These are phyloP conservation scores for Coelinius sp. DNA, from an alignment of 2,888 invertebrate genomes.

Conservation along the genomic window DNA sequence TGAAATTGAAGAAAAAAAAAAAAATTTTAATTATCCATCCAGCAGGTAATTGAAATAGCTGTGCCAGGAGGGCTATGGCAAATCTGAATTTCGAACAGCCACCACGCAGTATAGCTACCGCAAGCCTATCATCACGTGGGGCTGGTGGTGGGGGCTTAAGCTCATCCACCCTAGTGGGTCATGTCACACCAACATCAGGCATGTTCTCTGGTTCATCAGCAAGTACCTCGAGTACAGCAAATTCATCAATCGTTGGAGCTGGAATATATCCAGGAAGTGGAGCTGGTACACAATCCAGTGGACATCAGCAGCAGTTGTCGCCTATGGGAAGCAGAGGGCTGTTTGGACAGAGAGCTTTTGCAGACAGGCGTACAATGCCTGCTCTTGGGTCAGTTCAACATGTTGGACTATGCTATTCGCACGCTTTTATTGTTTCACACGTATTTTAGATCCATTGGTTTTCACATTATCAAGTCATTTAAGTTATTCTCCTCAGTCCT, in stretches of 20 bases:
- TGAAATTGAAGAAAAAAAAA: conserved; percentile 22
- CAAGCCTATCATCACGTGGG: conserved; percentile 78
- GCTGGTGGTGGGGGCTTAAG: conserved; percentile 76
- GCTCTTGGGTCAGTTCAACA: conserved; percentile 72
- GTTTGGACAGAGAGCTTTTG: conserved; percentile 86
- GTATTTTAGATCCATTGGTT: not conserved
- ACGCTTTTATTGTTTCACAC: not conserved
- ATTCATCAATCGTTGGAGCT: conserved; percentile 66
- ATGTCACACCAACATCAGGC: conserved; percentile 82
- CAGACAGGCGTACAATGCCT: conserved; percentile 81
- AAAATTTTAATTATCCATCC: conserved; percentile 51
- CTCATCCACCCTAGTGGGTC: conserved; percentile 78
- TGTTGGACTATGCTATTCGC: conserved; percentile 19
- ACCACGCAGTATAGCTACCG: conserved; percentile 90
- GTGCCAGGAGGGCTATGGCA: conserved; percentile 83
- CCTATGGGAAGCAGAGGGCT: conserved; percentile 77
- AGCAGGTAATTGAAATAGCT: conserved; percentile 57
- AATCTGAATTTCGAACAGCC: conserved; percentile 93
- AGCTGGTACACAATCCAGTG: conserved; percentile 66
- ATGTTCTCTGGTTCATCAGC: conserved; percentile 74
- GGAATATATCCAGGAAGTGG: conserved; percentile 68
- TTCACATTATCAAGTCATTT: not conserved
- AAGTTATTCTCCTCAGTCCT: not conserved
- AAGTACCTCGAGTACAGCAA: conserved; percentile 65
- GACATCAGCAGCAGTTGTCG: conserved; percentile 72